phyloP scores from a whole-genome alignment of 2,113 vertebrate genomes.

The Labeo catla region DNA sequence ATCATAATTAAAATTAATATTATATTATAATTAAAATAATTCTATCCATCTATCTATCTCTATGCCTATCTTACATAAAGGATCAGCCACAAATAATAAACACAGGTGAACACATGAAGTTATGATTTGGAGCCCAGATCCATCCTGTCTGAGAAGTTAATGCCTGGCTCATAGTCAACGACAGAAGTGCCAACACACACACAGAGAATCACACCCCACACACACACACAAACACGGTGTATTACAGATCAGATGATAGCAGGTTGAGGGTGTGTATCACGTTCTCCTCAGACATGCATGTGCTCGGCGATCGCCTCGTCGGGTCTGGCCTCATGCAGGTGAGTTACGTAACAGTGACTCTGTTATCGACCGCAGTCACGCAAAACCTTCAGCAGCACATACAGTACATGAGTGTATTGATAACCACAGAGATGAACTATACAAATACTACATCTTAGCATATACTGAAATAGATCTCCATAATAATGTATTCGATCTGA shows the following conservation, averaged over 20 bases:
- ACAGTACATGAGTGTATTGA: background rate
- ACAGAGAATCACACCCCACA: background rate
- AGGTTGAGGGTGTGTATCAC: slow-evolving; percentile 9
- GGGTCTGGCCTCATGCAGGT: background rate
- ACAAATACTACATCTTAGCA: no score
- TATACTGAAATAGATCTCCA: no score
- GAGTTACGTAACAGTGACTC: slow-evolving; percentile 23
- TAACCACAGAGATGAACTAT: no score
- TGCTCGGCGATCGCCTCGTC: background rate
- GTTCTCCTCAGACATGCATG: slow-evolving; percentile 40
- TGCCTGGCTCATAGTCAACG: background rate
- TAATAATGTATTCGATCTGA: background rate
- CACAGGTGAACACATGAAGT: background rate
- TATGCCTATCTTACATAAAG: no score
- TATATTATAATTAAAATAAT: no score
- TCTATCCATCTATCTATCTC: no score
- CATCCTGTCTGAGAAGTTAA: background rate
- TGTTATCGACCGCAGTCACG: background rate
- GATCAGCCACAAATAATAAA: background rate
- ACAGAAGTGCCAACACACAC: background rate
- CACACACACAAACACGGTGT: slow-evolving; percentile 12
- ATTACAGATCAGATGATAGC: slow-evolving; percentile 5
- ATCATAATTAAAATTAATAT: no score
- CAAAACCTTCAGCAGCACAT: background rate
- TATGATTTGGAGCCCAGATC: background rate